phyloP scores from a whole-genome alignment of 2,113 vertebrate genomes.

The Trichomycterus rosablanca region DNA sequence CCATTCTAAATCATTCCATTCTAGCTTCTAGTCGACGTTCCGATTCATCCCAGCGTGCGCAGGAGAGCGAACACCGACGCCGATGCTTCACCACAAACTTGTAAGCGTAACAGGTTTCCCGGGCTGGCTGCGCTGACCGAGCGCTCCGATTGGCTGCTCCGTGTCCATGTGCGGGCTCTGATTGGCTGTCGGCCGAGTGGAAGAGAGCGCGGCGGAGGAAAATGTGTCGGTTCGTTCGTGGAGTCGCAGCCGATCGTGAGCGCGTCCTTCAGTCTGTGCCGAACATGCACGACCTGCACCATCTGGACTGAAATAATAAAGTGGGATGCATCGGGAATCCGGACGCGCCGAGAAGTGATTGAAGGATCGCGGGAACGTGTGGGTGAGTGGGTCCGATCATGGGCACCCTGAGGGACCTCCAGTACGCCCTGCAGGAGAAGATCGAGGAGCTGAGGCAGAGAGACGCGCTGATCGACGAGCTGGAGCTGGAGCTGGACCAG shows the following conservation, averaged over 20 bases:
- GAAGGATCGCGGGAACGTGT: too few species aligned
- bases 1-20: too few species aligned
- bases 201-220: constrained; percentile 10
- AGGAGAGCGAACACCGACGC: too few species aligned
- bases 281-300: constrained; percentile 23
- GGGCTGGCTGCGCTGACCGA: neutral
- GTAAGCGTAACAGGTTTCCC: constrained; percentile 19
- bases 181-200: constrained; percentile 1
- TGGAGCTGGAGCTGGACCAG: constrained; percentile 95
- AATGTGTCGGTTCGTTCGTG: neutral
- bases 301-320: too few species aligned
- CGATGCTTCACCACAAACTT: too few species aligned
- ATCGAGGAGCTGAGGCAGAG: constrained; percentile 94
- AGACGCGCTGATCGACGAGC: constrained; percentile 93
- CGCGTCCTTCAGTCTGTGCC: neutral
- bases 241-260: constrained; percentile 4
- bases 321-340: constrained; percentile 8
- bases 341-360: neutral
- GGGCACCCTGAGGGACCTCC: constrained; percentile 92
- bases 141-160: constrained; percentile 2
- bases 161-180: neutral
- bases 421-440: constrained; percentile 96
- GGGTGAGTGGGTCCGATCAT: constrained; percentile 52
- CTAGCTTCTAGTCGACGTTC: too few species aligned
- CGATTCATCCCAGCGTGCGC: too few species aligned